Evolutionary conservation across 2,113 vertebrate species (phyloP).

Genomic region (Myrmecobius fasciatus): DNA sequence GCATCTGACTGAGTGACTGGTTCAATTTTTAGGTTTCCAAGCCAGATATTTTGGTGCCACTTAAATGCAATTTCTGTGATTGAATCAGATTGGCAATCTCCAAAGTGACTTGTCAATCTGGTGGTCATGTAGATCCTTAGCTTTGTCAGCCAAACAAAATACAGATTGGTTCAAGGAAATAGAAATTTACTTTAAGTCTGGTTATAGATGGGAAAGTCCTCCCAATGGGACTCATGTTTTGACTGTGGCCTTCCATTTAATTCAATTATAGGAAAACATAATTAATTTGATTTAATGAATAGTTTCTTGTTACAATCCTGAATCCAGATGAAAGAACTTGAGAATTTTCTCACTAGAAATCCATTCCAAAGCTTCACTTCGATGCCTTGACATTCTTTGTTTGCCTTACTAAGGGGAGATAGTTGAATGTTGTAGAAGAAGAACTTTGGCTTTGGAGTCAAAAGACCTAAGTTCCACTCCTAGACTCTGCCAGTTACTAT

Average conservation of each 20-base stretch:
- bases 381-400: not conserved
- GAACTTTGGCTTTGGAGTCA: not conserved
- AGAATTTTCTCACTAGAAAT: not conserved
- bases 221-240: conserved; percentile 14
- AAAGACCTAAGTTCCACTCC: not conserved
- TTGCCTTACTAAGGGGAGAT: not conserved
- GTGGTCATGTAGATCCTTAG: not conserved
- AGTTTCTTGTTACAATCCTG: not conserved
- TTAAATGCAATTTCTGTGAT: conserved; percentile 13
- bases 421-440: not conserved
- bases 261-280: not conserved
- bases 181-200: not conserved
- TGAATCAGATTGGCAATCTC: not conserved
- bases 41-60: conserved; percentile 22
- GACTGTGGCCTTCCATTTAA: not conserved
- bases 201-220: not conserved
- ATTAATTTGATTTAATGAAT: conserved; percentile 9
- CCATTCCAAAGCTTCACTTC: not conserved
- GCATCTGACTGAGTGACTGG: not conserved
- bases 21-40: conserved; percentile 24
- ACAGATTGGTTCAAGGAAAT: conserved; percentile 8
- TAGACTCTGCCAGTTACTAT: not conserved
- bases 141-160: not conserved
- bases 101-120: not conserved
- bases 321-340: not conserved